A percentile compares a stretch with the other conserved stretches of the same genome.
Conservation (phyloP, 2,888 invertebrate species). For the Rhodophaea formosa region DNA sequence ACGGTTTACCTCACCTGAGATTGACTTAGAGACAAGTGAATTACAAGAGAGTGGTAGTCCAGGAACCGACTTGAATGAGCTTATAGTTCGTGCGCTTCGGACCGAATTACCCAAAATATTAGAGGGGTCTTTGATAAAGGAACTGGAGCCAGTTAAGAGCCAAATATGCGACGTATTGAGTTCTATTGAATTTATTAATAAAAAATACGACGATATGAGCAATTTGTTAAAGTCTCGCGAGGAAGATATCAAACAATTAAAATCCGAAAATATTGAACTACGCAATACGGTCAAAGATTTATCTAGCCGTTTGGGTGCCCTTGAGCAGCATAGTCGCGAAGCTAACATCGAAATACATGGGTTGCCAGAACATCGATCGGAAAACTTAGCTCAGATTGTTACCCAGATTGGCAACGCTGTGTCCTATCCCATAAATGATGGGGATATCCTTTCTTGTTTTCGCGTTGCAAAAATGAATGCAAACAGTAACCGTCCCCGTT, state of each 20-base stretch:
- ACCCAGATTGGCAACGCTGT: neutral
- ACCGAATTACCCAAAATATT: neutral
- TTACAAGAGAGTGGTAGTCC: no score
- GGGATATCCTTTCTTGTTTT: neutral
- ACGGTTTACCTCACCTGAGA: no score
- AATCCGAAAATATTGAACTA: neutral
- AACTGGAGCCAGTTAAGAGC: neutral
- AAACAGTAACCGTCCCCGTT: neutral
- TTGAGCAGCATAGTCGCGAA: neutral
- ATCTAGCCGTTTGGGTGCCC: neutral
- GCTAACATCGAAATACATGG: neutral
- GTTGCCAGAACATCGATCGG: neutral
- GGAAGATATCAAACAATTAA: neutral
- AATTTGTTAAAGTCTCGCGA: neutral
- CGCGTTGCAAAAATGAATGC: neutral
- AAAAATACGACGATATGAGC: neutral
- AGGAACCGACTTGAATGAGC: neutral
- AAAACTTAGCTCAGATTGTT: neutral
- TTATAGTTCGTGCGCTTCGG: neutral
- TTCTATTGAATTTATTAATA: conserved; percentile 2
- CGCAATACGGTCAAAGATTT: neutral
- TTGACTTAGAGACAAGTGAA: no score
- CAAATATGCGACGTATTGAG: neutral
- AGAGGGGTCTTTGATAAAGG: no score
- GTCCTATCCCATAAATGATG: neutral